A percentile compares a stretch with the other conserved stretches of the same genome.
These are phyloP conservation scores for Proales similis DNA, from an alignment of 1,140 invertebrate genomes.

Conservation along the genomic window DNA sequence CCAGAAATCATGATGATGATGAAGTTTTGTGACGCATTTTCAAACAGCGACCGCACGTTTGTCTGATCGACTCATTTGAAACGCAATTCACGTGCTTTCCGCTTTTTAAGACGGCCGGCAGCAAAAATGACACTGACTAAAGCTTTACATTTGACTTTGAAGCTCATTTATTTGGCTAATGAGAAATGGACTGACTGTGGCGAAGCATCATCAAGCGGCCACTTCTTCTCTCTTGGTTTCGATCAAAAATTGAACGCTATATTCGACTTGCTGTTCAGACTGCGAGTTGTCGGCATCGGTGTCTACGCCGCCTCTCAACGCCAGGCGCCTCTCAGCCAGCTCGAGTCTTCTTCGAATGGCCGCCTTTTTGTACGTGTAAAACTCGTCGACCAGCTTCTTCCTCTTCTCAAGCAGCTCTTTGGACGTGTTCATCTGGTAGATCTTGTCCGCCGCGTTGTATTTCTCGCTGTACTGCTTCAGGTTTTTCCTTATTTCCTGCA, in stretches of 20 bases:
- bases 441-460: slow-evolving; percentile 5
- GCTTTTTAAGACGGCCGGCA: too few relatives aligned
- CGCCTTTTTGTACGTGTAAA: background rate
- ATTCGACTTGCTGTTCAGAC: slow-evolving; percentile 24
- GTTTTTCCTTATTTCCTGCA: slow-evolving; percentile 26
- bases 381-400: slow-evolving; percentile 18
- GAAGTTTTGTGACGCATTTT: too few relatives aligned
- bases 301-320: slow-evolving; percentile 16
- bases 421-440: slow-evolving; percentile 4
- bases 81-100: too few relatives aligned
- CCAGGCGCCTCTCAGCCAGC: slow-evolving; percentile 15
- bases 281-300: background rate
- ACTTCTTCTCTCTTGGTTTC: slow-evolving; percentile 36
- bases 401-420: slow-evolving; percentile 22
- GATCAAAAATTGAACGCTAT: slow-evolving; percentile 33
- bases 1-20: too few relatives aligned
- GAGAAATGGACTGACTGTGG: too few relatives aligned
- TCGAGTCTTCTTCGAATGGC: slow-evolving; percentile 1
- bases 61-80: too few relatives aligned
- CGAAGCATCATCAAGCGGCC: too few relatives aligned
- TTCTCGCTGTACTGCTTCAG: slow-evolving; percentile 23
- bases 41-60: too few relatives aligned
- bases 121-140: too few relatives aligned
- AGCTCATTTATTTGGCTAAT: too few relatives aligned
- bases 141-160: too few relatives aligned